Conservation (phyloP, 2,888 invertebrate species). For the Lordiphosa fenestrarum region DNA sequence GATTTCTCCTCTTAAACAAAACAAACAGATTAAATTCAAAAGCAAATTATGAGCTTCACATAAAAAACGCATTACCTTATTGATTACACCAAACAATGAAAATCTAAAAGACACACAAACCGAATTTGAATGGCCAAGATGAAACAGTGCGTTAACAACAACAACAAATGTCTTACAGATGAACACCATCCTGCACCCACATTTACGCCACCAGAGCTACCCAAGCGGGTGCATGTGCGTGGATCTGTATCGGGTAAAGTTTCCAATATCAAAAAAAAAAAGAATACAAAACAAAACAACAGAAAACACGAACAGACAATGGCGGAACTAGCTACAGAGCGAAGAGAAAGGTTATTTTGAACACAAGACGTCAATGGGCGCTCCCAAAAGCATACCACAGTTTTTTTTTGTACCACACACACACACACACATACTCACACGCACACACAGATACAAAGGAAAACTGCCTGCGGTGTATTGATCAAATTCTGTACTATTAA, state of each 20-base stretch:
- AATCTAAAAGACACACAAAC: conserved; percentile 30
- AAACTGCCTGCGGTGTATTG: not conserved
- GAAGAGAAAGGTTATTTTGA: conserved; percentile 63
- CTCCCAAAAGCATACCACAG: conserved; percentile 27
- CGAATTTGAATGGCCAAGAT: conserved; percentile 40
- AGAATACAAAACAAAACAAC: conserved; percentile 24
- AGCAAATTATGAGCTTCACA: conserved; percentile 49
- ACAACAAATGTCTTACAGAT: conserved; percentile 88
- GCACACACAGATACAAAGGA: conserved; percentile 10
- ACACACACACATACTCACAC: conserved; percentile 11
- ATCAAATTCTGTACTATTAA: too few relatives aligned
- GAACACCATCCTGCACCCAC: conserved; percentile 98
- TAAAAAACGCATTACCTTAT: conserved; percentile 40
- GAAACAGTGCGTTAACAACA: conserved; percentile 81
- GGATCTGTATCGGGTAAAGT: conserved; percentile 84
- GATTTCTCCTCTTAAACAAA: conserved; percentile 30
- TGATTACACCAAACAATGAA: conserved; percentile 37
- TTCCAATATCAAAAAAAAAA: conserved; percentile 31
- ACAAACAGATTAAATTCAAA: conserved; percentile 39
- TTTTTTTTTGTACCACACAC: conserved; percentile 5
- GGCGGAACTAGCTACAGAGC: not conserved
- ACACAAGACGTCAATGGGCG: conserved; percentile 28
- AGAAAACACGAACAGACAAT: conserved; percentile 15
- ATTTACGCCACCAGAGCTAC: conserved; percentile 99
- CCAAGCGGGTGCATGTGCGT: conserved; percentile 99